Base-by-base conservation (phyloP, 92 coral and sea anemone genomes). In the Epizoanthus scotinus region DNA sequence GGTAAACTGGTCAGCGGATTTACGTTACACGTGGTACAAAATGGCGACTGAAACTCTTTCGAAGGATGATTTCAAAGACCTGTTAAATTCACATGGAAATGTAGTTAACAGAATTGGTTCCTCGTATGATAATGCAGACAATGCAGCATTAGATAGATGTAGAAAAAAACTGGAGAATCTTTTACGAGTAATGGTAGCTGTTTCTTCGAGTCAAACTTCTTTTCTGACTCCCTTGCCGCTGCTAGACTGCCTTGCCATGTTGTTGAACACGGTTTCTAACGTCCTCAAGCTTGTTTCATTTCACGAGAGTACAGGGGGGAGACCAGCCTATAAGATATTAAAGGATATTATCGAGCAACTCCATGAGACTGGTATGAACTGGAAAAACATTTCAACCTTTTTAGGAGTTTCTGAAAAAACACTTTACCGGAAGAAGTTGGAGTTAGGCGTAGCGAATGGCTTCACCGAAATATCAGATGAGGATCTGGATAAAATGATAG, bases 391-490 rank as follows among this genome's bases (percentile, higher is more conserved):
- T 31, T 50, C 80, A 73, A 73, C 59, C 50, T 73, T 73, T 73
- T 58, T 73, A 22, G 80, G 62, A 36, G 80, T 49, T 55, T 74
- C 81, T 53, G 81, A 74, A 59, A 74, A 53, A 70, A 70, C 77
- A 42, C 40, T 74, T 21, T 59, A 24, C 62, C 38, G 81, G 25
- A 74, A 40, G 66, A 52, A 62, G 27, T 31, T 53, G 49, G 81
- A 74, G 38, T 85, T 79, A 47, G 88, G 85, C n/a, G 70, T 88
- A 42, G 79, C 72, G 20, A 78, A 85, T 24, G 85, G 31, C 55
- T 87, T 84, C 67, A 79, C 92, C 65, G 86, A 80, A 56, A 81
- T 89, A 19, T 36, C 86, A 49, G 92, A 86, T 63, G 87, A 86
- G 28, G 89, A 80, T 38, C 62, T 86, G 47, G 92, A 89, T 66